phyloP scores from a whole-genome alignment of 2,888 invertebrate species.

The Plemyria rubiginata region DNA sequence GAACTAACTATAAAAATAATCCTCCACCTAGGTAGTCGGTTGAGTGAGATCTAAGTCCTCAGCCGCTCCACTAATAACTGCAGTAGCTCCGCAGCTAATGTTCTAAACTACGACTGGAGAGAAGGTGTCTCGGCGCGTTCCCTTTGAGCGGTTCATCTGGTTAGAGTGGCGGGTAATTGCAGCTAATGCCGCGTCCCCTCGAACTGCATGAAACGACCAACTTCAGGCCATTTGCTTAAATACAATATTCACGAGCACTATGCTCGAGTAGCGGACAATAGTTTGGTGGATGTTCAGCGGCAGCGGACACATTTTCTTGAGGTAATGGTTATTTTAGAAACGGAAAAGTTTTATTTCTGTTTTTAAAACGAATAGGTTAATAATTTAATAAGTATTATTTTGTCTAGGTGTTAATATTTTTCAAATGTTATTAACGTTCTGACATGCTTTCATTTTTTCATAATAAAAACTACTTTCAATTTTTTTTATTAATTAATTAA shows the following conservation, averaged over 20 bases:
- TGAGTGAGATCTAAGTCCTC: too few species aligned
- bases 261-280: background rate
- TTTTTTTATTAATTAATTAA: too few species aligned
- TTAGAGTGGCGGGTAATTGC: background rate
- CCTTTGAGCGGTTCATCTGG: conserved; percentile 12
- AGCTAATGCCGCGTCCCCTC: background rate
- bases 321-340: background rate
- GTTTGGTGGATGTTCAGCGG: background rate
- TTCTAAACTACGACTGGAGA: conserved; percentile 1
- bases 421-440: too few species aligned
- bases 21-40: too few species aligned
- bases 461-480: too few species aligned
- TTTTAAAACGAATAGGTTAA: too few species aligned
- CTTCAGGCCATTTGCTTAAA: conserved; percentile 18
- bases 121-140: background rate
- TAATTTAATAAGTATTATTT: too few species aligned
- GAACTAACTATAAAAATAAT: too few species aligned
- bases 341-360: too few species aligned
- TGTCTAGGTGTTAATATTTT: too few species aligned
- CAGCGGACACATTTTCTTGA: background rate
- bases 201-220: conserved; percentile 12
- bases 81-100: background rate
- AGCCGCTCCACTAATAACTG: too few species aligned
- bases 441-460: too few species aligned
- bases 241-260: conserved; percentile 5